Conservation (phyloP, 2,113 vertebrate species). For the Saguinus midas region DNA sequence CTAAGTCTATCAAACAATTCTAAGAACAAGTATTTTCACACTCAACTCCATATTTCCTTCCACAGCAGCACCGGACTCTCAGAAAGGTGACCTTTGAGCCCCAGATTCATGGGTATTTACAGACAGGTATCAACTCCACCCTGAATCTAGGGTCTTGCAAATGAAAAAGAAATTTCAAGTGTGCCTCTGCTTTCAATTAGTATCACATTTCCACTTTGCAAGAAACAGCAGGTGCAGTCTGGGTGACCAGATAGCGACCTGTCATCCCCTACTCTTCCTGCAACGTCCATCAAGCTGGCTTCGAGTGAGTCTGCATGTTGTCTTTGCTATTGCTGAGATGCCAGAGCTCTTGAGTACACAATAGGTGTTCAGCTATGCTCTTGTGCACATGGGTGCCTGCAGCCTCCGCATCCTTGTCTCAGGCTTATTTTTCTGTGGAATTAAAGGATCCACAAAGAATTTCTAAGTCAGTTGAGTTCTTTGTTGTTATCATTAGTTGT, state of each 20-base stretch:
- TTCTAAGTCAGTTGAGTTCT: neutral
- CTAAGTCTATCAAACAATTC: neutral
- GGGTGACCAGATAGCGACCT: accelerated
- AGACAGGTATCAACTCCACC: neutral
- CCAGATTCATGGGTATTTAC: neutral
- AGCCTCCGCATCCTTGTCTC: neutral
- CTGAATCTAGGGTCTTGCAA: neutral
- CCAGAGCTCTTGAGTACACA: accelerated
- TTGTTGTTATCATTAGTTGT: neutral
- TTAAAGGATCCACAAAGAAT: constrained; percentile 10
- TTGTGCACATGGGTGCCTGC: neutral
- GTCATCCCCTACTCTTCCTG: accelerated
- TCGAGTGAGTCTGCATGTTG: neutral
- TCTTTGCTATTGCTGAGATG: neutral
- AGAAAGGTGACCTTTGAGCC: neutral
- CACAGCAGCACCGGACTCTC: neutral
- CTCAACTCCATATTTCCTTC: neutral
- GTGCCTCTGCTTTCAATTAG: accelerated
- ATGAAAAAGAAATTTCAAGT: neutral
- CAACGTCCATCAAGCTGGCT: neutral
- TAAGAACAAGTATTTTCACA: neutral
- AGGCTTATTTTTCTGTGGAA: neutral
- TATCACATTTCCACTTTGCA: neutral
- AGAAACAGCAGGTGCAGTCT: neutral
- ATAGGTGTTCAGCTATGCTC: neutral